Percentiles rank a stretch among this genome's conserved stretches.
Evolutionary conservation across 2,888 invertebrate species (phyloP).

Genomic region (Nymphalis urticae): DNA sequence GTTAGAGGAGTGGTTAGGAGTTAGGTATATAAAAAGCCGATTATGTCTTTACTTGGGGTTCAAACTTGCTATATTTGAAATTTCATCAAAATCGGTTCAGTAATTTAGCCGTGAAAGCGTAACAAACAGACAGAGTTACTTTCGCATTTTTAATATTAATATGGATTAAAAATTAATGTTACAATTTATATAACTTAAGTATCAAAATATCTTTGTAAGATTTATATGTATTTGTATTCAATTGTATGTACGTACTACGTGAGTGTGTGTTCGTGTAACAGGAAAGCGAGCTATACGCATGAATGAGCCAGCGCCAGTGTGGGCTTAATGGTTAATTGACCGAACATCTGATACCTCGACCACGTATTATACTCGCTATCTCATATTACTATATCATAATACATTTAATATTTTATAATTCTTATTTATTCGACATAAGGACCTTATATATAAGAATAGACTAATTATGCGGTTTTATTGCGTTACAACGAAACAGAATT

Average conservation of each 20-base stretch:
- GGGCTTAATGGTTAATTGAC: conserved; percentile 43
- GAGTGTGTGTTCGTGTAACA: conserved; percentile 12
- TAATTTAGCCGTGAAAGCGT: no score
- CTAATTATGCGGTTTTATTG: conserved; percentile 4
- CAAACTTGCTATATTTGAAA: no score
- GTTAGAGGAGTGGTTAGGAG: no score
- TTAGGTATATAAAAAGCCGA: no score
- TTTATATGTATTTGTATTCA: no score
- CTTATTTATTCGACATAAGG: background rate
- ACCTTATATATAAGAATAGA: background rate
- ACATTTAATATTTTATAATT: conserved; percentile 16
- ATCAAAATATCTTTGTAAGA: no score
- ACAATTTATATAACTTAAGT: no score
- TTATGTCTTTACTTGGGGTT: no score
- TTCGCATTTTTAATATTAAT: no score
- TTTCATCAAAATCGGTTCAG: no score
- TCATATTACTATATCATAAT: conserved; percentile 17
- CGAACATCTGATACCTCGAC: conserved; percentile 24
- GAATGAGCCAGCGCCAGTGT: conserved; percentile 40
- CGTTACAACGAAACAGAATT: conserved; percentile 3
- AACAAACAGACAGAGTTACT: no score
- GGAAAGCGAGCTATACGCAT: conserved; percentile 37
- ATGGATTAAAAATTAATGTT: no score
- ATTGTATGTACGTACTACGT: background rate
- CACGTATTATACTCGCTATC: conserved; percentile 6